These are phyloP conservation scores for Phalanger gymnotis DNA, from an alignment of 2,797 vertebrate species.

Conservation along the genomic window DNA sequence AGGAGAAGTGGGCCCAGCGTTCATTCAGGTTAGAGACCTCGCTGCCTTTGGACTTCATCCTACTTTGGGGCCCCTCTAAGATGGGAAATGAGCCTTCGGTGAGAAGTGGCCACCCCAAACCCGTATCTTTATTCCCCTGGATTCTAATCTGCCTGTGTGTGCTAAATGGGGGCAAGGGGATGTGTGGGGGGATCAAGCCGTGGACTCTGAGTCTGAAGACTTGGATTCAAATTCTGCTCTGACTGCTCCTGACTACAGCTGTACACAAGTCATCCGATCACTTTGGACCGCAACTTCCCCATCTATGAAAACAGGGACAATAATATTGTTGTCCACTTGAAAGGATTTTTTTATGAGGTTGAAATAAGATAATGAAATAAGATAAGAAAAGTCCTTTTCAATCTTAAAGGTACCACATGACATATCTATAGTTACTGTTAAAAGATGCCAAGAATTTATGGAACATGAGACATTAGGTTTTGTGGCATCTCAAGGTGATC, in stretches of 20 bases:
- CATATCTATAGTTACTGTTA: not conserved
- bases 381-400: not conserved
- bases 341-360: not conserved
- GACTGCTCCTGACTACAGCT: not conserved
- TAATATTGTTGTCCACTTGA: not conserved
- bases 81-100: slow-evolving; percentile 10
- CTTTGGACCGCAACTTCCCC: not conserved
- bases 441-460: not conserved
- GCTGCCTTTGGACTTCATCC: slow-evolving; percentile 3
- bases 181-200: too few species aligned
- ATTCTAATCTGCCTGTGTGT: slow-evolving; percentile 34
- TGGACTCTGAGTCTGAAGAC: not conserved
- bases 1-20: slow-evolving; percentile 93
- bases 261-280: not conserved
- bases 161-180: slow-evolving; percentile 9
- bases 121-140: not conserved
- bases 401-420: not conserved
- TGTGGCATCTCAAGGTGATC: not conserved
- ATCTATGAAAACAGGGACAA: not conserved
- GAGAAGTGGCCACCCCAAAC: not conserved
- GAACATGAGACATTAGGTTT: not conserved
- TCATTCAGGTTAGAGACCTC: slow-evolving; percentile 90
- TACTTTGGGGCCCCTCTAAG: not conserved
- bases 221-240: not conserved
- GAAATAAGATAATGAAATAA: not conserved